Evolutionary conservation across 1,140 invertebrate genomes (phyloP).

Genomic region (Bombus huntii): DNA sequence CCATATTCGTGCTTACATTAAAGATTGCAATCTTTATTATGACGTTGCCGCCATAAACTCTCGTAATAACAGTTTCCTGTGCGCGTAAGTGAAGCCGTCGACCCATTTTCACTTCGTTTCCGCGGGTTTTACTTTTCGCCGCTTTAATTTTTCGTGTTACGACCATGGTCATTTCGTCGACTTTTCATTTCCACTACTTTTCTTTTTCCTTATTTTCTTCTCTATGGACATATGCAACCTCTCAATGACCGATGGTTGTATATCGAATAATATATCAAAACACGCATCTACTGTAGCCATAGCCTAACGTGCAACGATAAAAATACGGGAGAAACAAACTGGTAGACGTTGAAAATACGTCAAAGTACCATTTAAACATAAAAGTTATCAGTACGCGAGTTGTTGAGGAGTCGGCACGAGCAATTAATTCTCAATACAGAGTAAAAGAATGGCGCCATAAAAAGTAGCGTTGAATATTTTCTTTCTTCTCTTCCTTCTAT

Average conservation of each 20-base stretch:
- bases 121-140: slow-evolving; percentile 35
- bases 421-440: too few relatives aligned
- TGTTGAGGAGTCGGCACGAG: too few relatives aligned
- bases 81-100: slow-evolving; percentile 17
- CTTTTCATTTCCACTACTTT: neutral
- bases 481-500: neutral
- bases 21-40: slow-evolving; percentile 53
- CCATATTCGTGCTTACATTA: slow-evolving; percentile 49
- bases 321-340: too few relatives aligned
- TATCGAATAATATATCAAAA: too few relatives aligned
- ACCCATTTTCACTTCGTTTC: slow-evolving; percentile 44
- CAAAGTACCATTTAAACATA: too few relatives aligned
- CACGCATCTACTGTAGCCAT: too few relatives aligned
- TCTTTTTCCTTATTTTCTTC: neutral
- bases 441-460: too few relatives aligned
- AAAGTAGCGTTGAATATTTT: neutral
- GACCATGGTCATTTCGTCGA: neutral
- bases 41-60: slow-evolving; percentile 32
- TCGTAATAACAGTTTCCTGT: slow-evolving; percentile 32
- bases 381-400: too few relatives aligned
- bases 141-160: slow-evolving; percentile 37
- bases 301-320: too few relatives aligned
- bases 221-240: neutral
- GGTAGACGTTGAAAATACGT: too few relatives aligned
- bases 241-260: too few relatives aligned